Evolutionary conservation across 2,113 vertebrate species (phyloP).

Genomic region (Pachypanchax playfairii): DNA sequence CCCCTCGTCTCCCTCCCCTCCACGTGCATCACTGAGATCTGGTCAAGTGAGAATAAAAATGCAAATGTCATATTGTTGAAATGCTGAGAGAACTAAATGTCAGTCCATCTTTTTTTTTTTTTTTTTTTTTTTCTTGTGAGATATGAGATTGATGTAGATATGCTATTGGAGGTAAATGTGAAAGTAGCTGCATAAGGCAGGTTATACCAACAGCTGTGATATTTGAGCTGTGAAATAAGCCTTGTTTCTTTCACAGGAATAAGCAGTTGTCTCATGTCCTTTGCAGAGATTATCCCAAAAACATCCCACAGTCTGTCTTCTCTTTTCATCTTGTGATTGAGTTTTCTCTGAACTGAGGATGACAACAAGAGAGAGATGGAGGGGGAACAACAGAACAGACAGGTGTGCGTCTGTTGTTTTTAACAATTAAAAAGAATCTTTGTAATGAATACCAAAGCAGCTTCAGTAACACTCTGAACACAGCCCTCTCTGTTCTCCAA

Average conservation of each 20-base stretch:
- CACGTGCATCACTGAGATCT: constrained; percentile 41
- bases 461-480: constrained; percentile 26
- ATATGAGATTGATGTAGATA: constrained; percentile 68
- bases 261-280: constrained; percentile 60
- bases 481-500: constrained; percentile 17
- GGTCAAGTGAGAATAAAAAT: constrained; percentile 72
- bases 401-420: constrained; percentile 46
- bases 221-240: constrained; percentile 70
- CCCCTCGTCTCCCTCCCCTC: constrained; percentile 13
- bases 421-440: constrained; percentile 46
- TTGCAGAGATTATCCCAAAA: constrained; percentile 60
- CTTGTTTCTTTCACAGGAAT: constrained; percentile 46
- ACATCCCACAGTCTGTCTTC: constrained; percentile 53
- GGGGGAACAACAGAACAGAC: constrained; percentile 28
- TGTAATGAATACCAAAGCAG: constrained; percentile 35
- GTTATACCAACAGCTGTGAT: constrained; percentile 72
- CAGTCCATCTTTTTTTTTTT: constrained; percentile 60
- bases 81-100: constrained; percentile 74
- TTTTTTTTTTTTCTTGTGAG: constrained; percentile 30
- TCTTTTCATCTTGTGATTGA: constrained; percentile 36
- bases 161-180: constrained; percentile 53
- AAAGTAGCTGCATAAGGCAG: constrained; percentile 62
- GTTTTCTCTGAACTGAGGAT: constrained; percentile 33
- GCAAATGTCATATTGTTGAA: constrained; percentile 76
- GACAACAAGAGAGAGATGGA: no score